phyloP scores from a whole-genome alignment of 2,113 vertebrate species.

The Deroptyus accipitrinus region DNA sequence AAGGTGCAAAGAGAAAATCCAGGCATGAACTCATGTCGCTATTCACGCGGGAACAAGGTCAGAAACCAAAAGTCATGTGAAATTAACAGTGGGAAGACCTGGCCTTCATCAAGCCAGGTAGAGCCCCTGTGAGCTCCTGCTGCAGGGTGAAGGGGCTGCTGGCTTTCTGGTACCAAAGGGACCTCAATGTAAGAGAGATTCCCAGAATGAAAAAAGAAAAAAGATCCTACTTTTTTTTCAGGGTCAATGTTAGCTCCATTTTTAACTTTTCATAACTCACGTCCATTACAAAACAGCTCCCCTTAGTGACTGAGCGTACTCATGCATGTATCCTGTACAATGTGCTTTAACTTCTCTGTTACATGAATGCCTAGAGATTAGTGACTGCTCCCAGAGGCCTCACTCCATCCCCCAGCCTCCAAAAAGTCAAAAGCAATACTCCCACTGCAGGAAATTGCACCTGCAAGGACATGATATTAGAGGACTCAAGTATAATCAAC shows the following conservation, averaged over 20 bases:
- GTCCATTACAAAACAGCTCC: constrained; percentile 36
- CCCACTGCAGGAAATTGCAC: background rate
- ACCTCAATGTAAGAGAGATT: background rate
- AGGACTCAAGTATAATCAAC: background rate
- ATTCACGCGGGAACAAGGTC: background rate
- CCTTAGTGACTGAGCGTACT: background rate
- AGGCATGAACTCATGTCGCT: background rate
- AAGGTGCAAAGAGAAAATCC: background rate
- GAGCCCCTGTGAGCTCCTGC: background rate
- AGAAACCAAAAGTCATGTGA: background rate
- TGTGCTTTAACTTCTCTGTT: background rate
- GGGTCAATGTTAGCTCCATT: background rate
- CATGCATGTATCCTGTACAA: background rate
- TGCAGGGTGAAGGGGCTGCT: background rate
- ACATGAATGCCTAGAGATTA: background rate
- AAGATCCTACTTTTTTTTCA: background rate
- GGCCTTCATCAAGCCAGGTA: background rate
- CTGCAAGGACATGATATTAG: background rate
- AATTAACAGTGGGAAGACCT: background rate
- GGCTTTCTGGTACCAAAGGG: background rate
- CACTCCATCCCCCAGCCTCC: background rate
- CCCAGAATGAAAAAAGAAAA: background rate
- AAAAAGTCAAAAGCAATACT: background rate
- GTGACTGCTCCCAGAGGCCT: background rate
- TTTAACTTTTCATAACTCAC: background rate